A percentile compares a stretch with the other conserved stretches of the same genome.
phyloP scores from a whole-genome alignment of 2,113 vertebrate genomes.

The Actenoides hombroni region DNA sequence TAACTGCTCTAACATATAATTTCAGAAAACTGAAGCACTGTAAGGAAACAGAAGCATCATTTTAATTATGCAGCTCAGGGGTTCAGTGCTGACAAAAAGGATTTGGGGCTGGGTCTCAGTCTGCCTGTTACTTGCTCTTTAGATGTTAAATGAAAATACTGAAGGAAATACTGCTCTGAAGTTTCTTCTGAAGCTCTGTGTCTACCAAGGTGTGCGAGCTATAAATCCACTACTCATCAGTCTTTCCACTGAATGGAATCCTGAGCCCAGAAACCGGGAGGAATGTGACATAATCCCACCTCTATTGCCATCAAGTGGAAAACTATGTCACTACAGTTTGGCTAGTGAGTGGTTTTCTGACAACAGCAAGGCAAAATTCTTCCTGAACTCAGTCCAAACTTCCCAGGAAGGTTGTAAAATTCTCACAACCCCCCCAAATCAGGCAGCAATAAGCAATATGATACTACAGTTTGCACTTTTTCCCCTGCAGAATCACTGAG shows the following conservation, averaged over 20 bases:
- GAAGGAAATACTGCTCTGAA: background rate
- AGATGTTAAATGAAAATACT: background rate
- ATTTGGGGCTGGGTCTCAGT: background rate
- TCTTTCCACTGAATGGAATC: background rate
- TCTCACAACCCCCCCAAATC: background rate
- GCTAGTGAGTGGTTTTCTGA: background rate
- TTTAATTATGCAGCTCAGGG: background rate
- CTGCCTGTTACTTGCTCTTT: background rate
- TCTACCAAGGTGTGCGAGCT: accelerated
- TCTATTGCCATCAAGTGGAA: conserved; percentile 61
- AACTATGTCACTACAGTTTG: conserved; percentile 1
- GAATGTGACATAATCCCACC: background rate
- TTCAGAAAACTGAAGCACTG: background rate
- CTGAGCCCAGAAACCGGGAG: background rate
- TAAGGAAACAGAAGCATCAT: background rate
- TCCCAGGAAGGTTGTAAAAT: background rate
- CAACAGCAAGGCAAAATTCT: background rate
- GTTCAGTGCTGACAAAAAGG: background rate
- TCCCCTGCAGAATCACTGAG: background rate
- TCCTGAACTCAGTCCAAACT: background rate
- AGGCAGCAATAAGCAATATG: background rate
- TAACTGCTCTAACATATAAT: background rate
- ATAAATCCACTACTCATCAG: background rate
- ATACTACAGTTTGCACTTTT: background rate
- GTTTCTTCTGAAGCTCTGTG: background rate